phyloP scores from a whole-genome alignment of 2,888 invertebrate species.

The Globia sparganii region DNA sequence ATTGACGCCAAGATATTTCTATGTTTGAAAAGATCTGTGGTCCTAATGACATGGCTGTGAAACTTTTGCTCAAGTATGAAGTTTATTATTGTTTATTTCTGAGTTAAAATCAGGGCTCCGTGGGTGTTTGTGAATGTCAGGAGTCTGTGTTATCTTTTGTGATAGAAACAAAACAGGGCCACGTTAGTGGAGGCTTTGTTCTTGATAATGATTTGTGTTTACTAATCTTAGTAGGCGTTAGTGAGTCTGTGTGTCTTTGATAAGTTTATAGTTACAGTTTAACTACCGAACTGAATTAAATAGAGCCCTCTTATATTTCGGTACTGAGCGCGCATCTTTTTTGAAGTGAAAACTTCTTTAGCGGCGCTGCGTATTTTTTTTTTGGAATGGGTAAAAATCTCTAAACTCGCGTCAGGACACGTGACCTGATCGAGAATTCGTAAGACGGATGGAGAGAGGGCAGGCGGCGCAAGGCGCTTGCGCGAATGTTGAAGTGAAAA shows the following conservation, averaged over 20 bases:
- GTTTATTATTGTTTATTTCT: slow-evolving; percentile 43
- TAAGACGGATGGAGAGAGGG: too few species aligned
- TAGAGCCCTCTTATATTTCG: too few species aligned
- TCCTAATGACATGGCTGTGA: slow-evolving; percentile 13
- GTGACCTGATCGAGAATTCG: too few species aligned
- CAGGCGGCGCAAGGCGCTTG: too few species aligned
- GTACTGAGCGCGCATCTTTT: too few species aligned
- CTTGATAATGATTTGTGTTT: slow-evolving; percentile 12
- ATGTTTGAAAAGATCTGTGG: slow-evolving; percentile 35
- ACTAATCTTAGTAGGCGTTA: not conserved
- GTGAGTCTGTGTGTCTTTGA: not conserved
- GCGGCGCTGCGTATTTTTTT: too few species aligned
- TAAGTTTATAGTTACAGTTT: not conserved
- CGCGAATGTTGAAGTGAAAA: too few species aligned
- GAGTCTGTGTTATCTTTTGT: slow-evolving; percentile 15
- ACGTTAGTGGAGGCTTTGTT: slow-evolving; percentile 11
- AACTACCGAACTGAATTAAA: too few species aligned
- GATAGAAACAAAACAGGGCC: slow-evolving; percentile 12
- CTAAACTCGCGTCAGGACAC: too few species aligned
- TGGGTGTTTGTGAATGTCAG: slow-evolving; percentile 18
- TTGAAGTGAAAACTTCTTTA: too few species aligned
- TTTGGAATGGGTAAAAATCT: too few species aligned
- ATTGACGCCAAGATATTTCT: slow-evolving; percentile 38
- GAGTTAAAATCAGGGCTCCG: slow-evolving; percentile 20
- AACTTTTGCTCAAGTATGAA: slow-evolving; percentile 17